Evolutionary conservation across 1,140 invertebrate species (phyloP).

Genomic region (Apis dorsata): DNA sequence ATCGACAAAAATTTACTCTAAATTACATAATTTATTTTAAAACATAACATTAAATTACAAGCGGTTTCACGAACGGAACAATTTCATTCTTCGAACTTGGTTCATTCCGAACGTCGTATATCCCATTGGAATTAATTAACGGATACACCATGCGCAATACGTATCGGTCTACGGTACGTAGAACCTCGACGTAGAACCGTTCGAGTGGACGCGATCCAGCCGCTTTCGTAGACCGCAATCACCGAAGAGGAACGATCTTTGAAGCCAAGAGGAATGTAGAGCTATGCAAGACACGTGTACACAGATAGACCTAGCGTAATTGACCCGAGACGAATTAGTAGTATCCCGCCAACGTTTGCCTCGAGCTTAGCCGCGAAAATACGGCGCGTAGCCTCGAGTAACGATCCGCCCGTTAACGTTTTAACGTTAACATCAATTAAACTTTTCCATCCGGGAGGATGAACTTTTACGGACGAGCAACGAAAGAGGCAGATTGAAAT

Average conservation of each 20-base stretch:
- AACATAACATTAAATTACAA: no score
- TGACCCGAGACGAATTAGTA: conserved; percentile 27
- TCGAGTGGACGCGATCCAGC: neutral
- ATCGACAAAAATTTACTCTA: no score
- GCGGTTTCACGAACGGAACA: no score
- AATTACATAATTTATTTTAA: no score
- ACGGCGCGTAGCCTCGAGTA: neutral
- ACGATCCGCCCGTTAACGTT: conserved; percentile 5
- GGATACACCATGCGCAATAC: conserved; percentile 21
- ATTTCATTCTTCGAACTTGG: neutral
- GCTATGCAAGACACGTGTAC: conserved; percentile 14
- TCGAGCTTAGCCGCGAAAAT: neutral
- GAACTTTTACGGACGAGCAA: conserved; percentile 1
- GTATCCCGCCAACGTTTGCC: neutral
- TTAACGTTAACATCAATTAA: conserved; percentile 28
- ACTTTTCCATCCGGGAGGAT: neutral
- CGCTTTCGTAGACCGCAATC: conserved; percentile 31
- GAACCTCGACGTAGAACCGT: neutral
- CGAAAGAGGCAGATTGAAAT: neutral
- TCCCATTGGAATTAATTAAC: conserved; percentile 34
- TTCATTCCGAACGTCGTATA: neutral
- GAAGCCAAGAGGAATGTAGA: conserved; percentile 26
- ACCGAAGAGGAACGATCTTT: conserved; percentile 36
- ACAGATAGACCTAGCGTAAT: neutral
- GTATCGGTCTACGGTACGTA: neutral